Evolutionary conservation across 2,113 vertebrate genomes (phyloP).

Genomic region (Mustelus asterias): DNA sequence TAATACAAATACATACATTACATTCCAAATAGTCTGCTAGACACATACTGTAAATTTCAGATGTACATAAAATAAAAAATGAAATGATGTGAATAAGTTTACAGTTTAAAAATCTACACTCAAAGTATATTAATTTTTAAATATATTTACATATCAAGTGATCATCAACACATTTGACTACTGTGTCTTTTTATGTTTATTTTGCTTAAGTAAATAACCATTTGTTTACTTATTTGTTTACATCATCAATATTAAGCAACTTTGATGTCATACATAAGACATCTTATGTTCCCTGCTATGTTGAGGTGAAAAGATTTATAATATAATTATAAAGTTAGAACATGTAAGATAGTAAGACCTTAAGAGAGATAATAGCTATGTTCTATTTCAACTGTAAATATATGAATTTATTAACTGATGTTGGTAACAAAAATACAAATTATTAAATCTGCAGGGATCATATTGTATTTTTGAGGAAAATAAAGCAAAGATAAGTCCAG

Average conservation of each 20-base stretch:
- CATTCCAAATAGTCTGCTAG: background rate
- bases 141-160: background rate
- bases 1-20: background rate
- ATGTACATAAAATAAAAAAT: background rate
- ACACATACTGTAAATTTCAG: constrained; percentile 11
- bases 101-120: constrained; percentile 7
- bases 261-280: background rate
- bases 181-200: background rate
- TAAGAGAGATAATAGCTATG: background rate
- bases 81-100: constrained; percentile 22
- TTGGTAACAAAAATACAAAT: background rate
- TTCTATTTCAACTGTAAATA: background rate
- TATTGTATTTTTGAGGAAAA: constrained; percentile 10
- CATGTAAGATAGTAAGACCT: background rate
- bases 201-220: background rate
- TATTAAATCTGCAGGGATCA: background rate
- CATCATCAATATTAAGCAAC: background rate
- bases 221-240: background rate
- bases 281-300: background rate
- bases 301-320: constrained; percentile 5
- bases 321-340: background rate
- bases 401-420: background rate
- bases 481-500: background rate
- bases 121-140: background rate
- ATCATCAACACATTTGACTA: background rate